Conservation (phyloP, 35 echinoderm and acorn worm species). For the Amphiura filiformis region DNA sequence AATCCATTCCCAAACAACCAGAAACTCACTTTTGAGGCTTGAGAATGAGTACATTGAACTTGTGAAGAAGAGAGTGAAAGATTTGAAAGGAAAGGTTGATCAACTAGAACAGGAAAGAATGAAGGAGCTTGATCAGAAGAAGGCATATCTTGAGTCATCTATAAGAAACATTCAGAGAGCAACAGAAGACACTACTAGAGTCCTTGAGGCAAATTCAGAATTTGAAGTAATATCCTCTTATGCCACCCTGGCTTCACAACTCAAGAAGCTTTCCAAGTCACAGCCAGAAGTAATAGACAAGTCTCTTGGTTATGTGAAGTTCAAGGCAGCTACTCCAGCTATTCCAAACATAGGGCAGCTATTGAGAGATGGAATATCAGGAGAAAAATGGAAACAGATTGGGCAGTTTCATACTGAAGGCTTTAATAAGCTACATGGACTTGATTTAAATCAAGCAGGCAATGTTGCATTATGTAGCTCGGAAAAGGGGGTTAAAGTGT, state of each 20-base stretch:
- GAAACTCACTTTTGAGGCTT: background rate
- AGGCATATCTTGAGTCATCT: background rate
- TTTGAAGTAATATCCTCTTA: background rate
- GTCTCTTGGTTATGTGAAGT: background rate
- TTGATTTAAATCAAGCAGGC: background rate
- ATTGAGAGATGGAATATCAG: background rate
- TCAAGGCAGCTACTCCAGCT: background rate
- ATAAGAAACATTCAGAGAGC: background rate
- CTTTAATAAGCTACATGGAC: background rate
- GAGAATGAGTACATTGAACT: background rate
- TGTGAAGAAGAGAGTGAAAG: background rate
- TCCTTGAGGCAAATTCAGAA: background rate
- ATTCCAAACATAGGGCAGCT: background rate
- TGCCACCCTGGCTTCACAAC: background rate
- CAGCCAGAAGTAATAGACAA: background rate
- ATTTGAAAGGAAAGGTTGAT: background rate
- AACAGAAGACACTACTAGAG: background rate
- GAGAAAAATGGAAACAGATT: background rate
- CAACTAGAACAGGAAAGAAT: background rate
- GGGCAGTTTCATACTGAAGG: background rate
- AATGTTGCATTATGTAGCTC: background rate
- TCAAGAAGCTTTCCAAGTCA: background rate
- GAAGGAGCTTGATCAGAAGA: background rate
- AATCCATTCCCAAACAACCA: background rate
- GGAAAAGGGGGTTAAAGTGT: background rate